Evolutionary conservation across 2,113 vertebrate genomes (phyloP), one percentile per base, ranked within the genome.

Genomic region (Psophia crepitans): DNA sequence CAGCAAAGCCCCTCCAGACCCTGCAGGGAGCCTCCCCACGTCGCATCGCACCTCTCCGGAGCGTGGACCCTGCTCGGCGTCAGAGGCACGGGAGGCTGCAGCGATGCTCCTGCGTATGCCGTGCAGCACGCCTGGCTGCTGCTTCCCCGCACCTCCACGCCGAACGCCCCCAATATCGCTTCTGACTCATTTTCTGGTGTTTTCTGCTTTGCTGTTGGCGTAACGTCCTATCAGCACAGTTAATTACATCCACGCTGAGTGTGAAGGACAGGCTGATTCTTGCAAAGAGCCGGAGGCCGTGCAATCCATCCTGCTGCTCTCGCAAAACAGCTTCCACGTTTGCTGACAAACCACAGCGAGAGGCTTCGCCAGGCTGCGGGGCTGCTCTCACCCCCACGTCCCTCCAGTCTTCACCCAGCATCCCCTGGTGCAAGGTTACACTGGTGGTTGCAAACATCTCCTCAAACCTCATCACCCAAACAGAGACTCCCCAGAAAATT

Each of bases 191-290:
- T 96, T 97, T 96, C 97, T 48, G 73, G 75, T 96, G 90, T 97
- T 97, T 97, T 98, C 97, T 83, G 93, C 39, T 6, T 95, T 74
- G 92, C 97, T 97, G 96, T 96, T 97, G 97, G 97, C 97, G 94
- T 91, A 97, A 97, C 97, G 97, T 97, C 98, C 97, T 69, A 97
- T 98, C 97, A 83, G 97, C 74, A 84, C 88, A 78, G 96, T 97
- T 98, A 98, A 98, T 98, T 98, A 98, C 97, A 97, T 97, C 97
- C 97, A 97, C 71, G 79, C 93, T 70, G 96, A 97, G 97, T 96
- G 98, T 97, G 98, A 98, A 98, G 98, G 98, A 97, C 97, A 95
- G 96, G 91, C 89, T 90, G 98, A 96, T 97, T 94, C 97, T 97
- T 78, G 21, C 79, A 71, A 69, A 95, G 96, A 97, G 96, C 97